phyloP scores from a whole-genome alignment of 1,140 invertebrate genomes.

The Lysiphlebus fabarum region DNA sequence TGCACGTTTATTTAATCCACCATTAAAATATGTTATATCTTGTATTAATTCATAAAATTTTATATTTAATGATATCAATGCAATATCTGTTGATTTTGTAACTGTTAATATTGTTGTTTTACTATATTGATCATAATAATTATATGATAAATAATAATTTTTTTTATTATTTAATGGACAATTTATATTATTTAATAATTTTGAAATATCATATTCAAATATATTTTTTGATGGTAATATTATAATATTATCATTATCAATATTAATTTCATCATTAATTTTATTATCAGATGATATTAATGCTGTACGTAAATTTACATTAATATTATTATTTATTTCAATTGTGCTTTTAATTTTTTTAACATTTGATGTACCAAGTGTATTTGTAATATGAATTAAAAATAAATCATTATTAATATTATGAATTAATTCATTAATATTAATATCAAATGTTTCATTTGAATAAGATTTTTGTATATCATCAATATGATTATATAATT shows the following conservation, averaged over 20 bases:
- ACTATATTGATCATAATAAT: constrained; percentile 50
- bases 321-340: constrained; percentile 31
- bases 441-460: constrained; percentile 39
- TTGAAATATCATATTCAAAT: constrained; percentile 49
- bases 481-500: constrained; percentile 44
- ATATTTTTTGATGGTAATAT: constrained; percentile 48
- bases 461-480: constrained; percentile 36
- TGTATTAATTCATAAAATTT: constrained; percentile 47
- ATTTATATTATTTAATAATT: constrained; percentile 45
- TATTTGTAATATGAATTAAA: constrained; percentile 49
- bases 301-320: constrained; percentile 39
- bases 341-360: constrained; percentile 38
- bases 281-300: constrained; percentile 46
- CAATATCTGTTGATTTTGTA: constrained; percentile 42
- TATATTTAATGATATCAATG: constrained; percentile 45
- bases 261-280: constrained; percentile 33
- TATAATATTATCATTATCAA: constrained; percentile 39
- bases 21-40: constrained; percentile 51
- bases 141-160: constrained; percentile 48
- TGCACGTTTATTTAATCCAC: constrained; percentile 36
- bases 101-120: constrained; percentile 48
- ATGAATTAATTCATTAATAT: constrained; percentile 38
- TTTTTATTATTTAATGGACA: constrained; percentile 42
- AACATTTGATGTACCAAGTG: constrained; percentile 32
- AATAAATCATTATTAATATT: constrained; percentile 41